Conservation (phyloP, 2,113 vertebrate species). For the Syngnathus typhle region DNA sequence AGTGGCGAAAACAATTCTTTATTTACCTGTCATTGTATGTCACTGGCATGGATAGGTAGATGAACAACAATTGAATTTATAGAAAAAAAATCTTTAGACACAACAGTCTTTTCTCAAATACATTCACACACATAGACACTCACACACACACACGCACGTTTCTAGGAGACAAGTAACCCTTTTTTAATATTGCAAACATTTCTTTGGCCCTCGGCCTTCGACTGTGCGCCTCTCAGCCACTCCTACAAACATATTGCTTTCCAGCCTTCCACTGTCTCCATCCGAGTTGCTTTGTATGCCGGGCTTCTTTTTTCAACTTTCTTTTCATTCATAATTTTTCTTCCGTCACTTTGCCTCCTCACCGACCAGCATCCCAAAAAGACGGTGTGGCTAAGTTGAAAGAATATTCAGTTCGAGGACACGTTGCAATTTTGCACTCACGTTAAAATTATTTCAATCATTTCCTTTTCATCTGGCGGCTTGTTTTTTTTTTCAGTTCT, state of each 20-base stretch:
- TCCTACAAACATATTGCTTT: constrained; percentile 23
- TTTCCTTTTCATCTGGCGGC: not conserved
- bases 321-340: constrained; percentile 1
- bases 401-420: not conserved
- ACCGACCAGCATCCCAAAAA: not conserved
- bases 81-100: too few relatives aligned
- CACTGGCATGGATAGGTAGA: too few relatives aligned
- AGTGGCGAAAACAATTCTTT: too few relatives aligned
- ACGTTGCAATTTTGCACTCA: not conserved
- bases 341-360: constrained; percentile 3
- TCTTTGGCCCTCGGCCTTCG: constrained; percentile 18
- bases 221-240: constrained; percentile 20
- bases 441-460: not conserved
- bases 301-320: constrained; percentile 16
- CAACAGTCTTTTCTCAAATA: too few relatives aligned
- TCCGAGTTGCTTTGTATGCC: constrained; percentile 15
- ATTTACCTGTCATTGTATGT: too few relatives aligned
- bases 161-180: not conserved
- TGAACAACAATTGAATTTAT: too few relatives aligned
- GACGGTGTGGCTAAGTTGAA: not conserved
- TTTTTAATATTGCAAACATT: constrained; percentile 29
- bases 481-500: not conserved
- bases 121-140: too few relatives aligned
- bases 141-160: constrained; percentile 2
- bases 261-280: not conserved